Evolutionary conservation across 1,140 invertebrate genomes (phyloP).

Genomic region (Whitmania pigra): DNA sequence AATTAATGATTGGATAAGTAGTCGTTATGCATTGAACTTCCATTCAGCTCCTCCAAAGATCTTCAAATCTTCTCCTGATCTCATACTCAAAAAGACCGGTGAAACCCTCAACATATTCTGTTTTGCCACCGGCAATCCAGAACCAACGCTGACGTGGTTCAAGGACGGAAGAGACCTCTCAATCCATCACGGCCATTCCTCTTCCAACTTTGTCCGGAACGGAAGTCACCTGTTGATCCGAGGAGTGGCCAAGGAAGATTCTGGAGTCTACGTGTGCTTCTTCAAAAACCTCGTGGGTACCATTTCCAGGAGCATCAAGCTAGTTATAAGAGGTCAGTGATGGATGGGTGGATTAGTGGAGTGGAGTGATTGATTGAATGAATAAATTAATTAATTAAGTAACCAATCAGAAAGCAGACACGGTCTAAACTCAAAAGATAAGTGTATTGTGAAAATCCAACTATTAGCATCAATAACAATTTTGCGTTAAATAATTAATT

Average conservation of each 20-base stretch:
- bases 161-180: conserved; percentile 29
- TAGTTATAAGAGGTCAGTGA: conserved; percentile 75
- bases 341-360: not conserved
- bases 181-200: not conserved
- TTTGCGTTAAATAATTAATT: too few relatives aligned
- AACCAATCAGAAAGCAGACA: too few relatives aligned
- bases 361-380: too few relatives aligned
- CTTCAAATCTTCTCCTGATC: conserved; percentile 28
- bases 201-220: conserved; percentile 25
- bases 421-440: too few relatives aligned
- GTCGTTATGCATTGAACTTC: too few relatives aligned
- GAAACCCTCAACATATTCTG: conserved; percentile 88
- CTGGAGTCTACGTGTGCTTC: conserved; percentile 86
- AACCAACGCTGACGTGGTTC: conserved; percentile 32
- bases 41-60: conserved; percentile 33
- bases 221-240: conserved; percentile 51
- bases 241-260: conserved; percentile 76
- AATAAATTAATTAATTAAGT: too few relatives aligned
- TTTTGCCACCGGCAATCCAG: conserved; percentile 67
- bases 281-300: conserved; percentile 85
- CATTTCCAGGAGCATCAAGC: conserved; percentile 78
- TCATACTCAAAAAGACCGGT: conserved; percentile 38
- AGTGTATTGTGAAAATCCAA: too few relatives aligned
- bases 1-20: too few relatives aligned
- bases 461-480: too few relatives aligned